Percentiles rank a stretch among this genome's conserved stretches.
These are phyloP conservation scores for Vanacampus margaritifer DNA, from an alignment of 2,113 vertebrate species.

Conservation along the genomic window DNA sequence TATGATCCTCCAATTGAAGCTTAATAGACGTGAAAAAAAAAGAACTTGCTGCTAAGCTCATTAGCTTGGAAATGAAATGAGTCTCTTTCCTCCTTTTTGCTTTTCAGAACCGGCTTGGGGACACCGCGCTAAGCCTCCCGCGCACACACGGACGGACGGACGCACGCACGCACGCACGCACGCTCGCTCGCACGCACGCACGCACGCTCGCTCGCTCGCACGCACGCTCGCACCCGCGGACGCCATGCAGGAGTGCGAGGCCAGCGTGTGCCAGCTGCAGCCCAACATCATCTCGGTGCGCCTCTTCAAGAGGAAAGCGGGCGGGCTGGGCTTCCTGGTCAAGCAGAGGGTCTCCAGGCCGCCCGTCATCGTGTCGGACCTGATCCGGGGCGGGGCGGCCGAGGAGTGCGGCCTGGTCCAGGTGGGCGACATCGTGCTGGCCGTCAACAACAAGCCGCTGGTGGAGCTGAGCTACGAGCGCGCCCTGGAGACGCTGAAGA, in stretches of 20 bases:
- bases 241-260: constrained; percentile 86
- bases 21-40: not conserved
- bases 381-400: constrained; percentile 89
- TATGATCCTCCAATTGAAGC: no score
- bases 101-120: constrained; percentile 58
- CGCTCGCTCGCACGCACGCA: no score
- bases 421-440: constrained; percentile 92
- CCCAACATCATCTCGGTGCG: constrained; percentile 96
- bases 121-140: constrained; percentile 10
- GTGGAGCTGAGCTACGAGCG: constrained; percentile 90
- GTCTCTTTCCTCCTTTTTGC: constrained; percentile 25
- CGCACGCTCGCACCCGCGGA: constrained; percentile 16
- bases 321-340: constrained; percentile 93
- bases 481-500: constrained; percentile 87
- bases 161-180: no score
- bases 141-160: no score
- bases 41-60: constrained; percentile 2
- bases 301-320: constrained; percentile 92
- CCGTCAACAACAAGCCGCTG: constrained; percentile 90
- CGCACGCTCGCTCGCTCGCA: no score
- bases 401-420: constrained; percentile 96
- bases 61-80: constrained; percentile 37
- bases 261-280: constrained; percentile 91
- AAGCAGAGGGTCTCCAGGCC: constrained; percentile 93
- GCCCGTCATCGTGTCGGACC: constrained; percentile 89